Percentiles rank a stretch among this genome's conserved stretches.
Conservation (phyloP, 2,888 invertebrate genomes). For the Dromius quadrimaculatus region DNA sequence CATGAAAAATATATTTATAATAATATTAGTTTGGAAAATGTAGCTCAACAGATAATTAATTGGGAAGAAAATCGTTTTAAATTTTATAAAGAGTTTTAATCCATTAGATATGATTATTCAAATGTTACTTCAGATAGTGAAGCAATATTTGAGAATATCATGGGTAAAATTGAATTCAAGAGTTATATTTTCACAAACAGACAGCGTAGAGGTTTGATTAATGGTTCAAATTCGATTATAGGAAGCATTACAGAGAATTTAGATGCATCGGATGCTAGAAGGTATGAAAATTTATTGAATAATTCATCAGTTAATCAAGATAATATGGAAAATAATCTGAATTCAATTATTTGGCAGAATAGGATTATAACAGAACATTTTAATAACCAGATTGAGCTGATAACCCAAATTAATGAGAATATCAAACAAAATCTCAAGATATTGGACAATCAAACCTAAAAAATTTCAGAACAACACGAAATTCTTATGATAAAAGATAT, state of each 20-base stretch:
- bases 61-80: background rate
- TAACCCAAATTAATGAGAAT: background rate
- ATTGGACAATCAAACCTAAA: background rate
- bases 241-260: too few relatives aligned
- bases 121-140: too few relatives aligned
- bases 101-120: too few relatives aligned
- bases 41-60: too few relatives aligned
- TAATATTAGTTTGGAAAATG: too few relatives aligned
- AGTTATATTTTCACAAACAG: too few relatives aligned
- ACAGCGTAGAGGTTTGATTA: too few relatives aligned
- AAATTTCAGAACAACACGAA: background rate
- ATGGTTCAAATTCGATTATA: too few relatives aligned
- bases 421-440: background rate
- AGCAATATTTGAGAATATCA: background rate
- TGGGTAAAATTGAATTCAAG: background rate
- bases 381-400: background rate
- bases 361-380: background rate
- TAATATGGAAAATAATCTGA: background rate
- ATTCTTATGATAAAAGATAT: background rate
- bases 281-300: too few relatives aligned
- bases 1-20: constrained; percentile 3
- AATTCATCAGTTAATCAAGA: too few relatives aligned
- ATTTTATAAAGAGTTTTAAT: too few relatives aligned
- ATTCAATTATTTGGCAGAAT: background rate
- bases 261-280: too few relatives aligned